These are phyloP conservation scores for Pteropus rufus DNA, from an alignment of 2,797 vertebrate genomes.

Conservation along the genomic window DNA sequence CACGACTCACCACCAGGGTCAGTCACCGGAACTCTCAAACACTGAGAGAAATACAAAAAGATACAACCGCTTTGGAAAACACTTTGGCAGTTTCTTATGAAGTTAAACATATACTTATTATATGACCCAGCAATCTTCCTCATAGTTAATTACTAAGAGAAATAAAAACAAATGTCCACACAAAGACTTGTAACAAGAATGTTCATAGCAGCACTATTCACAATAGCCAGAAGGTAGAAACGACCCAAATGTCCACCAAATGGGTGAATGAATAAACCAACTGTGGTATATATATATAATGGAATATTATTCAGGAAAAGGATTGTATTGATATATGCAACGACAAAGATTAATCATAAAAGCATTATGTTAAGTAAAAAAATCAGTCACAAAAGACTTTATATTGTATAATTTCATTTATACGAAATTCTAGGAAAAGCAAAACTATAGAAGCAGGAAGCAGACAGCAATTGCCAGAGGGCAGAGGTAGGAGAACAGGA, in stretches of 20 bases:
- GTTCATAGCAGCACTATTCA: background rate
- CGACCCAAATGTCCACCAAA: background rate
- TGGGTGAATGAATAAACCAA: background rate
- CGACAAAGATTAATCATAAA: background rate
- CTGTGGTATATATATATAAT: background rate
- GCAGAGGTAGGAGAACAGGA: background rate
- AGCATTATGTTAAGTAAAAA: background rate
- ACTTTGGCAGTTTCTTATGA: background rate
- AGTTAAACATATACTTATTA: background rate
- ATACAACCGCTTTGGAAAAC: background rate
- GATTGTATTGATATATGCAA: background rate
- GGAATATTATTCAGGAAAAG: background rate
- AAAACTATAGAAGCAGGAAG: background rate
- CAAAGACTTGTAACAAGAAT: background rate
- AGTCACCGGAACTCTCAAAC: background rate
- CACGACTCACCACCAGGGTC: background rate
- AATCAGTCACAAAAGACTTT: background rate
- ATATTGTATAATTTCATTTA: background rate
- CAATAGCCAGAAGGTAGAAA: background rate
- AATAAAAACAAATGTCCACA: constrained; percentile 2
- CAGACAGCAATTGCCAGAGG: background rate
- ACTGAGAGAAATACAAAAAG: background rate
- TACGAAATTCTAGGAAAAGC: background rate
- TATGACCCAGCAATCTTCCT: background rate
- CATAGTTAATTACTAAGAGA: background rate